Base-by-base conservation (phyloP, 2,797 vertebrate species). In the Sarcophilus harrisii region DNA sequence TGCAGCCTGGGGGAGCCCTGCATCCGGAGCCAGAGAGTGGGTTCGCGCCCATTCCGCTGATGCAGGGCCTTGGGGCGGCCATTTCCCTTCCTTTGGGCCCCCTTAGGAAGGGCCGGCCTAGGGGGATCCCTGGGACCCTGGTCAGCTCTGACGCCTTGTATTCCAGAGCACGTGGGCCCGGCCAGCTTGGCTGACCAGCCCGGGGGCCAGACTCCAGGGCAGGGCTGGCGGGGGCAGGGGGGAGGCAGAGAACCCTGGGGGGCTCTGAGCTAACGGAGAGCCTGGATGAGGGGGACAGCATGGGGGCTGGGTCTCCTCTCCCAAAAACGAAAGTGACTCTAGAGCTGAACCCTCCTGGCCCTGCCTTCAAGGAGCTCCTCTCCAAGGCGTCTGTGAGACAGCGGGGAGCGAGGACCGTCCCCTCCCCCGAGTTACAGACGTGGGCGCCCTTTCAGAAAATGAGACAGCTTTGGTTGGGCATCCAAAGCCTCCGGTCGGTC, bases 131-230 rank as follows among this genome's bases (percentile, higher is more conserved):
- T 55, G 16, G 52, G 93, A 57, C 62, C 62, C 45, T 18, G 89
- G 29, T 32, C 18, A 91, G 8, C 27, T 27, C 2, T 32, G 14
- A 0, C 0, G 2, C 28, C 0, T 0, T 45, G 14, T 24, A 21
- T 10, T 52, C 45, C 38, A 12, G 54, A 55, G 21, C 10, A n/a
- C 1, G 18, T 45, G 18, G n/a, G 66, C 18, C n/a, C 0, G 66
- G 66, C 32, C n/a, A 21, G n/a, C 8, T 8, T 81, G 73, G 38
- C 73, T 1, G 38, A 38, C 6, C 21, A 49, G 38, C 38, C 38
- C 45, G 21, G 24, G 38, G 38, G 10, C 21, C 8, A 0, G 10
- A 38, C 38, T 27, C 12, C 2, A 81, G 66, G n/a, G 18, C 66
- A 45, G 66, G n/a, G 66, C 66, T 18, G 24, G 52, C 0, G 66